Percentiles rank a stretch among this genome's conserved stretches.
Conservation (phyloP, 2,797 vertebrate species). For the Coendou prehensilis region DNA sequence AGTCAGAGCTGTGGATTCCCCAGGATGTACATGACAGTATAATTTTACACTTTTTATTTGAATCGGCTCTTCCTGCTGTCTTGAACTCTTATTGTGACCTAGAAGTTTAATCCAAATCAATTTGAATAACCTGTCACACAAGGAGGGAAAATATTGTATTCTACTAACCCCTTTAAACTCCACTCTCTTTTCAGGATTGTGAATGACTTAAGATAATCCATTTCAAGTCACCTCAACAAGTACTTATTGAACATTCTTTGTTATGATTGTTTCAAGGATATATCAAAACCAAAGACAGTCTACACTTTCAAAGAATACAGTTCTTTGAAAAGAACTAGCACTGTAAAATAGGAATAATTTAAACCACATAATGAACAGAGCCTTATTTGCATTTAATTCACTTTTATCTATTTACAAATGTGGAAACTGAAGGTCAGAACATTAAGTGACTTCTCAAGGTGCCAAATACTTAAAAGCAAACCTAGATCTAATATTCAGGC, state of each 20-base stretch:
- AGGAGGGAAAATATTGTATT: neutral
- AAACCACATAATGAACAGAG: neutral
- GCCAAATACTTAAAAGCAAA: neutral
- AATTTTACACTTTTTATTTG: neutral
- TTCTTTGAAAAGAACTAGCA: neutral
- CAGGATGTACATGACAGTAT: neutral
- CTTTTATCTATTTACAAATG: conserved; percentile 37
- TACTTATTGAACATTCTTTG: conserved; percentile 58
- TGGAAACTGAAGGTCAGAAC: conserved; percentile 1
- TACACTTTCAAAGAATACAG: neutral
- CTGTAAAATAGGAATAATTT: neutral
- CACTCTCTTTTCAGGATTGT: neutral
- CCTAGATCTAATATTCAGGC: neutral
- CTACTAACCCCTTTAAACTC: neutral
- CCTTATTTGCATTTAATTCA: neutral
- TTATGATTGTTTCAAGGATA: neutral
- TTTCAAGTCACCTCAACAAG: neutral
- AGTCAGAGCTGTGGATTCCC: neutral
- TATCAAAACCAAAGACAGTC: neutral
- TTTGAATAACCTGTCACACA: conserved; percentile 31
- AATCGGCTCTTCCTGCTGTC: neutral
- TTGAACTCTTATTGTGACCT: neutral
- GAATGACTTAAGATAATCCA: neutral
- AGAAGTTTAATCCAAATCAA: neutral
- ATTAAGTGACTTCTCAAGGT: neutral